Evolutionary conservation across 2,888 invertebrate genomes (phyloP).

Genomic region (Andrena praecox): DNA sequence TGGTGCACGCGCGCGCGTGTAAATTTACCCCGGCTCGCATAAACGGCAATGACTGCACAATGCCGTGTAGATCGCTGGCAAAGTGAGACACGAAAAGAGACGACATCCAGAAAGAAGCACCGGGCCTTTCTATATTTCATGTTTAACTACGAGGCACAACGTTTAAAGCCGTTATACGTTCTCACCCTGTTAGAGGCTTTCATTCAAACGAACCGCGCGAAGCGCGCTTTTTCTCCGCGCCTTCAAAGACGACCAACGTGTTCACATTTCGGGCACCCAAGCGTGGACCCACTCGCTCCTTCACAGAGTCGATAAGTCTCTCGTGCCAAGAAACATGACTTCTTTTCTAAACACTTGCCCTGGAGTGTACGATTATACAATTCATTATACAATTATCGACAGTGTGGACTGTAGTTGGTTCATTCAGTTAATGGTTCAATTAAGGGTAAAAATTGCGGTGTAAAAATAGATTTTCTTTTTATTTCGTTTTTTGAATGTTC

Average conservation of each 20-base stretch:
- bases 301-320: background rate
- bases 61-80: background rate
- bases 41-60: slow-evolving; percentile 42
- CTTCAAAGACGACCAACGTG: background rate
- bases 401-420: too few species aligned
- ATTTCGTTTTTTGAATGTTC: too few species aligned
- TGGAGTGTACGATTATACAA: background rate
- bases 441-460: too few species aligned
- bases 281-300: background rate
- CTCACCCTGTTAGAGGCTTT: slow-evolving; percentile 1
- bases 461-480: too few species aligned
- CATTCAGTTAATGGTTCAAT: too few species aligned
- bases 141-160: slow-evolving; percentile 41
- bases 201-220: slow-evolving; percentile 28
- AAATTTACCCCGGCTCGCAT: slow-evolving; percentile 25
- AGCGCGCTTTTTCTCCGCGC: background rate
- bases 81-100: slow-evolving; percentile 21
- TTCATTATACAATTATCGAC: too few species aligned
- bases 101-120: background rate
- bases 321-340: background rate
- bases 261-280: background rate
- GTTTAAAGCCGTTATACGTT: background rate
- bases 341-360: background rate
- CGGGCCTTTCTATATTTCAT: slow-evolving; percentile 25
- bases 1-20: slow-evolving; percentile 24